These are phyloP conservation scores for Hybognathus amarus DNA, from an alignment of 2,797 vertebrate genomes.

Conservation along the genomic window DNA sequence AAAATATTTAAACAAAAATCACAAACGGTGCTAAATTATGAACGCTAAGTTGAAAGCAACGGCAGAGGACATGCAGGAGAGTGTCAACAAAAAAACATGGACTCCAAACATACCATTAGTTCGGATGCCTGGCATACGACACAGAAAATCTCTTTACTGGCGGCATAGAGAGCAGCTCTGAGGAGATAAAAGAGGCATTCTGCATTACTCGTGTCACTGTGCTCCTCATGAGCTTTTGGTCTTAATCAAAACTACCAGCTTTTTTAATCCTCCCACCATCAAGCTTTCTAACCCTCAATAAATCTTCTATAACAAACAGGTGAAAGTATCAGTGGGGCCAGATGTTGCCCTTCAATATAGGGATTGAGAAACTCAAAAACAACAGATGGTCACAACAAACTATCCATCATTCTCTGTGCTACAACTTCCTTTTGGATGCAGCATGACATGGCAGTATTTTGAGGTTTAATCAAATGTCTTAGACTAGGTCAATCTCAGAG, in stretches of 20 bases:
- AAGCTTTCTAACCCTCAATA: neutral
- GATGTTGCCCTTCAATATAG: neutral
- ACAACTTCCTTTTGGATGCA: neutral
- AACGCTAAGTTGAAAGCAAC: conserved; percentile 45
- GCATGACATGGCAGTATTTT: conserved; percentile 58
- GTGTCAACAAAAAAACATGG: conserved; percentile 66
- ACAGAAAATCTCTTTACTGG: conserved; percentile 99
- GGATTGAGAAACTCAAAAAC: neutral
- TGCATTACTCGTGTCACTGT: conserved; percentile 74
- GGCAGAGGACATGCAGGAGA: conserved; percentile 80
- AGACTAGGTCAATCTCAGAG: conserved; percentile 27
- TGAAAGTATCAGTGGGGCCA: conserved; percentile 9
- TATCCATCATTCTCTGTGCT: conserved; percentile 8
- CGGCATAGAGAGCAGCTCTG: conserved; percentile 99
- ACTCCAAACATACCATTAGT: conserved; percentile 98
- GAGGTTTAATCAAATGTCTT: conserved; percentile 4
- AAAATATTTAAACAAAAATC: conserved; percentile 22
- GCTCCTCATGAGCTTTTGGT: neutral
- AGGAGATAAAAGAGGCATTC: conserved; percentile 92
- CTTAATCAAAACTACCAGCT: neutral
- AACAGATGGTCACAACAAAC: conserved; percentile 24
- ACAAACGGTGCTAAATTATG: conserved; percentile 35
- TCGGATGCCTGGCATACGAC: conserved; percentile 99
- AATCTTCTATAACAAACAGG: conserved; percentile 13
- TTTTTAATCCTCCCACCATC: neutral